These are phyloP conservation scores for Bradysia coprophila DNA, from an alignment of 1,140 invertebrate genomes.

Conservation along the genomic window DNA sequence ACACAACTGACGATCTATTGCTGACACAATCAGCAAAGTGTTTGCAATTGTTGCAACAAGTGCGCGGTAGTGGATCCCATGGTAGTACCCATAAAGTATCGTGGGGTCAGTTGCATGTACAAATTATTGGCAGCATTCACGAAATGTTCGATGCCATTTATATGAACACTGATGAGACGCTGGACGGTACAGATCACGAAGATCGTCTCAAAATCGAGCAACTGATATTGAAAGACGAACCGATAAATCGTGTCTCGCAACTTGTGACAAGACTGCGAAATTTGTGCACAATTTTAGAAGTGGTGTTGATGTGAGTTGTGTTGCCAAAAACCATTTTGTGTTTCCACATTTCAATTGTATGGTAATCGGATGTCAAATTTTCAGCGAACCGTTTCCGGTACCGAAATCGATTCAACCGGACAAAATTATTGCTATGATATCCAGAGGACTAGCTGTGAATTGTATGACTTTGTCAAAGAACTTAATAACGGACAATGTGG, in stretches of 20 bases:
- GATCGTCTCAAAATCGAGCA: neutral
- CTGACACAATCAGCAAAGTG: conserved; percentile 4
- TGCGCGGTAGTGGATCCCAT: neutral
- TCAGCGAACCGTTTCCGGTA: conserved; percentile 6
- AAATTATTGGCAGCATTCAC: conserved; percentile 5
- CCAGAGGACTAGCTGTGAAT: conserved; percentile 5
- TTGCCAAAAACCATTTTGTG: neutral
- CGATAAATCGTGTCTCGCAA: conserved; percentile 3
- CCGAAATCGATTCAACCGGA: conserved; percentile 3
- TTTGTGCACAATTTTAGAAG: conserved; percentile 1
- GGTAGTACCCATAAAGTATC: conserved; percentile 4
- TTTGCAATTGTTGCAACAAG: conserved; percentile 4
- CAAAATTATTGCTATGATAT: conserved; percentile 3
- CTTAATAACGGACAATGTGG: conserved; percentile 5
- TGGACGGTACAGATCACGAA: conserved; percentile 1
- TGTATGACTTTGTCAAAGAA: conserved; percentile 4
- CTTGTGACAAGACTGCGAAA: conserved; percentile 4
- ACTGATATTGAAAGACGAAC: conserved; percentile 4
- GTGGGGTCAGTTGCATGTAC: conserved; percentile 5
- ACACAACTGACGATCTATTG: conserved; percentile 1
- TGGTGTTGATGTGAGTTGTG: conserved; percentile 4
- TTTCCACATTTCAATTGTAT: neutral
- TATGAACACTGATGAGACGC: conserved; percentile 2
- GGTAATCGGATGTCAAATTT: neutral
- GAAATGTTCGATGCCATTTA: conserved; percentile 3